Base-by-base conservation (phyloP, 2,888 invertebrate species). In the Leucozona laternaria region DNA sequence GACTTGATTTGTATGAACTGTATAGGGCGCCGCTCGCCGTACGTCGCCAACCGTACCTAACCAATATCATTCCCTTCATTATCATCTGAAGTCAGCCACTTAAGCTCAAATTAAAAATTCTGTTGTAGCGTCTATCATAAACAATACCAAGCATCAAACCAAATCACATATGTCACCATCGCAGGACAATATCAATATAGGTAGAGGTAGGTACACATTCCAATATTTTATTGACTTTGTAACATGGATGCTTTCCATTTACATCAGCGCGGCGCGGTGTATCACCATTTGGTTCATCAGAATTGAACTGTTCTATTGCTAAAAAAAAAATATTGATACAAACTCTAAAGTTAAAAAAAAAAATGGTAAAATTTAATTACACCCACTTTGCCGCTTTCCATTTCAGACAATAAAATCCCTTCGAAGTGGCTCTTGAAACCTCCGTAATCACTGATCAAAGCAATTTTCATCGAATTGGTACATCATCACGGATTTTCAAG, bases 401-500 rank as follows among this genome's bases (percentile, higher is more conserved):
- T 68, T 57, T 57, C 76, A 73, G 85, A 77, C 77, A 68, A 55
- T 37, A 15, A 80, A 85, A 85, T 81, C 81, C 81, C 55, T 34
- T 77, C 72, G 31, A 85, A 86, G 85, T 68, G 70, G 70, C 82
- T 78, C 85, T 81, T 70, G 73, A 82, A 82, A 82, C 62, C 85
- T 48, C 64, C 43, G 85, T 82, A 86, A 82, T 86, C 85, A 82
- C 60, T 72, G 82, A 86, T 86, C 85, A 86, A 86, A 86, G 85
- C 77, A 78, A 82, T 86, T 78, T 86, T 53, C 82, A 60, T 78
- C 57, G 77, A 72, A 86, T 86, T 82, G 81, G 81, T 86, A 77
- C 85, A 86, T 86, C 85, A 86, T 86, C 85, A 86, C 81, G 85
- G 85, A 86, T 82, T 82, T 81, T 70, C 82, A 82, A 86, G 85